Percentiles rank a stretch among this genome's conserved stretches.
Conservation (phyloP, 2,888 invertebrate genomes). For the Ophioninae sp. region DNA sequence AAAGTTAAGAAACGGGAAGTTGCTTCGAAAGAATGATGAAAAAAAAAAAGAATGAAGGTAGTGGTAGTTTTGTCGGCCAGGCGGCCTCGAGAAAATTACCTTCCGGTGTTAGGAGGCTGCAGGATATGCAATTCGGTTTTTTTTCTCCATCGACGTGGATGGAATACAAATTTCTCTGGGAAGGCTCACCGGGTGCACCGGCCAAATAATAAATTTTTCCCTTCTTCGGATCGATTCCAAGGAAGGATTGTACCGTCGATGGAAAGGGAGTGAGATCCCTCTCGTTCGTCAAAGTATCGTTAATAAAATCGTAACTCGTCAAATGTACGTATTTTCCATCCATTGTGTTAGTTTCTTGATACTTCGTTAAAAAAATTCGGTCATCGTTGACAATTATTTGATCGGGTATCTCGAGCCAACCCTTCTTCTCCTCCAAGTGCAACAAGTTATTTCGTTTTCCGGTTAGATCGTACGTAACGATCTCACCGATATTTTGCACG, state of each 20-base stretch:
- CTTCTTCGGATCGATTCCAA: constrained; percentile 67
- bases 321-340: constrained; percentile 77
- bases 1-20: background rate
- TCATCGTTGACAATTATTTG: constrained; percentile 83
- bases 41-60: background rate
- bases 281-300: constrained; percentile 62
- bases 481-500: constrained; percentile 87
- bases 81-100: constrained; percentile 73
- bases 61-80: constrained; percentile 11
- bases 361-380: constrained; percentile 79
- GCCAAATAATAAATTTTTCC: constrained; percentile 86
- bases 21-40: background rate
- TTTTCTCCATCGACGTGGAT: constrained; percentile 82
- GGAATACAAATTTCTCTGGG: constrained; percentile 86
- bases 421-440: constrained; percentile 84
- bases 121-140: constrained; percentile 86
- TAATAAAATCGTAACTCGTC: constrained; percentile 66
- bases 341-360: constrained; percentile 70
- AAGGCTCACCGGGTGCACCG: constrained; percentile 85
- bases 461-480: constrained; percentile 83
- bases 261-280: constrained; percentile 72
- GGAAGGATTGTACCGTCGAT: constrained; percentile 67
- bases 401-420: constrained; percentile 86
- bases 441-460: constrained; percentile 74
- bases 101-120: constrained; percentile 83